Evolutionary conservation across 2,113 vertebrate genomes (phyloP).

Genomic region (Phalacrocorax carbo): DNA sequence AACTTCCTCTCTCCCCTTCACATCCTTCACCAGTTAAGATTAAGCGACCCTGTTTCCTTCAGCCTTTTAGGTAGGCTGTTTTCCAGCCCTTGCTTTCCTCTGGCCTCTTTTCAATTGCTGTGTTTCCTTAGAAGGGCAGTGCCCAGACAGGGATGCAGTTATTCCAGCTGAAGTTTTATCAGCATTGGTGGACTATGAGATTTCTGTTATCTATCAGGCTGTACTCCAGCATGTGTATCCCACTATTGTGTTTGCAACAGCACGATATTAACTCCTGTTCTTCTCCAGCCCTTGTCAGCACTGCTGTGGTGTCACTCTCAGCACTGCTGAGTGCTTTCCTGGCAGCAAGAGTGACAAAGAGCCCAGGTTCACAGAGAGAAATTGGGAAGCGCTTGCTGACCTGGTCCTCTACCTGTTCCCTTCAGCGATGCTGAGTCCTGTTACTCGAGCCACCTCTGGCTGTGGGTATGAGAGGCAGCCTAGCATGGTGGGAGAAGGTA

Average conservation of each 20-base stretch:
- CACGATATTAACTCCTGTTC: neutral
- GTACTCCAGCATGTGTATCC: neutral
- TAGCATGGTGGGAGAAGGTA: neutral
- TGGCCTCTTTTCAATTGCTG: neutral
- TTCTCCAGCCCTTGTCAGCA: neutral
- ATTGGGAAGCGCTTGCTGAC: neutral
- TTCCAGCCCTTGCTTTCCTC: conserved; percentile 5
- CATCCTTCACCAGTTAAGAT: neutral
- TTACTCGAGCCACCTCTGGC: neutral
- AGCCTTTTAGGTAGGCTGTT: neutral
- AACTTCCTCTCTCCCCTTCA: conserved; percentile 10
- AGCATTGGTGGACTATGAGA: neutral
- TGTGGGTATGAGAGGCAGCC: accelerated
- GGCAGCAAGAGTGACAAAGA: neutral
- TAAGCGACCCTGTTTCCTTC: neutral
- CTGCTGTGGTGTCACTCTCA: neutral
- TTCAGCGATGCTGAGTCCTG: neutral
- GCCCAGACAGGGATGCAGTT: neutral
- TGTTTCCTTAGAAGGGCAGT: neutral
- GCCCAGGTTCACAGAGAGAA: accelerated
- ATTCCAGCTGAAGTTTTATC: neutral
- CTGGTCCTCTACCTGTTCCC: neutral
- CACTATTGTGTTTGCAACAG: neutral
- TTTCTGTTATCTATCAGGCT: conserved; percentile 3
- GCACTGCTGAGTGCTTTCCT: neutral